Evolutionary conservation across 2,888 invertebrate species (phyloP).

Genomic region (Drosophila emarginata): DNA sequence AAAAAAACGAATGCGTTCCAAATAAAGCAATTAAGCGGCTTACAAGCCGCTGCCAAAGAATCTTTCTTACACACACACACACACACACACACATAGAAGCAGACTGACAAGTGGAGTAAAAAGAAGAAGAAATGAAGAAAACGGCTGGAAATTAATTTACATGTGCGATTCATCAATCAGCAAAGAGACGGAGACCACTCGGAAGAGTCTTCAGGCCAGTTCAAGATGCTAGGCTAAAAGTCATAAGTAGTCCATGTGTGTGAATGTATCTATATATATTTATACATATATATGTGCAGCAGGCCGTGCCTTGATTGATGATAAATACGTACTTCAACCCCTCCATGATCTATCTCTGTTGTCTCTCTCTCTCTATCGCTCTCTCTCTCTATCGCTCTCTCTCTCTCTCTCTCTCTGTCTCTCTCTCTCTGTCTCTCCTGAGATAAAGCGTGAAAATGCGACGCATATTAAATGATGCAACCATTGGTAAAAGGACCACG

Average conservation of each 20-base stretch:
- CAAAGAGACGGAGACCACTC: conserved; percentile 22
- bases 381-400: background rate
- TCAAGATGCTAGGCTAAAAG: conserved; percentile 63
- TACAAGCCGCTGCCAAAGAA: conserved; percentile 60
- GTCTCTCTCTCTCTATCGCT: background rate
- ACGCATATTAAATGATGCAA: conserved; percentile 78
- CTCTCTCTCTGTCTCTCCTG: conserved; percentile 44
- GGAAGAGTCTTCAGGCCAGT: conserved; percentile 30
- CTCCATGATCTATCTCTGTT: conserved; percentile 7
- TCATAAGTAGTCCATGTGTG: conserved; percentile 60
- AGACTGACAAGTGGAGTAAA: conserved; percentile 57
- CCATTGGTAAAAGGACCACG: conserved; percentile 25
- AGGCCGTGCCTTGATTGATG: conserved; percentile 72
- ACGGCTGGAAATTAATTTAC: conserved; percentile 77
- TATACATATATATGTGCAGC: conserved; percentile 40
- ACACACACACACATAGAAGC: conserved; percentile 40
- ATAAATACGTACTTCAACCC: conserved; percentile 63
- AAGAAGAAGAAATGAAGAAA: conserved; percentile 67
- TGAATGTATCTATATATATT: conserved; percentile 1
- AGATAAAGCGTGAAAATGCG: conserved; percentile 76
- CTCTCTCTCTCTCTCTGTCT: background rate
- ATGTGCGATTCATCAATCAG: conserved; percentile 79
- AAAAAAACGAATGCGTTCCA: conserved; percentile 47
- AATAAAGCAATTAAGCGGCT: conserved; percentile 79
- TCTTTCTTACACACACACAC: conserved; percentile 10